Evolutionary conservation across 2,113 vertebrate genomes (phyloP), one percentile per base, ranked within the genome.

Genomic region (Atherinomorus stipes): DNA sequence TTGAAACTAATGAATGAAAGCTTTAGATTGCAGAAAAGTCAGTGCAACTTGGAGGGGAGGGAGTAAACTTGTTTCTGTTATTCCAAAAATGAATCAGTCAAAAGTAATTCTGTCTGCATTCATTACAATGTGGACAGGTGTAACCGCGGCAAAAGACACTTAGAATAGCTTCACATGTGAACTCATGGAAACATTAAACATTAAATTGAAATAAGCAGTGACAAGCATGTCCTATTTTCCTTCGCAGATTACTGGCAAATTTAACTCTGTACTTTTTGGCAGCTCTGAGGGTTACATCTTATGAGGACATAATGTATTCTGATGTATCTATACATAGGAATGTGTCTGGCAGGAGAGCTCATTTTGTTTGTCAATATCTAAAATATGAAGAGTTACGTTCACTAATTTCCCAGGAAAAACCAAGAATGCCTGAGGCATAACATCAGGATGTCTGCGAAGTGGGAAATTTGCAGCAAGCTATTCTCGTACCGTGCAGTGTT

Each of bases 401-500:
- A 60, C 44, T 63, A 64, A 70, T 81, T 69, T 74, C 40, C 61
- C 49, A 72, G 64, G 44, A 67, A 74, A 66, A 22, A 77, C 56
- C 42, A 34, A 6, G 47, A 76, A 65, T 47, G 58, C 71, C 34
- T 22, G 53, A 68, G 54, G 81, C 49, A 34, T n/a, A 49, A 56
- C 37, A 63, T 54, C 42, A 57, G 42, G 19, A 60, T 54, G 63
- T 75, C 74, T 64, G 42, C 53, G 16, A 10, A 9, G 28, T 64
- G 42, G 22, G 73, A 75, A 68, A 67, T 75, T 56, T 59, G 45
- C 13, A 4, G 54, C 42, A 53, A 65, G 74, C 69, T 71, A 74
- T 86, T 88, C 81, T 50, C 63, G 74, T 45, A 21, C 28, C 44
- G 26, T 58, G 64, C 65, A 80, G 74, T 61, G 44, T 19, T 60